Percentiles rank a stretch among this genome's conserved stretches.
These are phyloP conservation scores for Amphimedon queenslandica DNA, from an alignment of 37 sponge, comb jelly and placozoan genomes.

Conservation along the genomic window DNA sequence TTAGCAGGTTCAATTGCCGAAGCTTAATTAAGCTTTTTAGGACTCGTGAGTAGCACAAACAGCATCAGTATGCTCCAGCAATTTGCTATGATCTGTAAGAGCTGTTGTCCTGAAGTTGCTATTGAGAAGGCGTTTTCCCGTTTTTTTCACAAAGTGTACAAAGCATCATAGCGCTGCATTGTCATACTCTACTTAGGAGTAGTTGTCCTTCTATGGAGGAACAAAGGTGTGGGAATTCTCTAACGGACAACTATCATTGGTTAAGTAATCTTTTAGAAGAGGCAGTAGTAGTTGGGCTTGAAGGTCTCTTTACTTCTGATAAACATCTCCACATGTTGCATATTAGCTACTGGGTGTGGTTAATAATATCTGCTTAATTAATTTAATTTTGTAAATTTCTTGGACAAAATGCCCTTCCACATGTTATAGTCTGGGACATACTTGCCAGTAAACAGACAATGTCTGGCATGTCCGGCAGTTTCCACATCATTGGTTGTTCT, in stretches of 20 bases:
- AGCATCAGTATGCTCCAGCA: neutral
- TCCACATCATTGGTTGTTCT: slow-evolving; percentile 15
- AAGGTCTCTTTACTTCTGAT: neutral
- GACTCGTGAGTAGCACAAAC: neutral
- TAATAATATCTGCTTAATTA: neutral
- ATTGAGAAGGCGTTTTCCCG: neutral
- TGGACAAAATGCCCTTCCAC: neutral
- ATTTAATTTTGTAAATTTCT: neutral
- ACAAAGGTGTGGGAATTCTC: neutral
- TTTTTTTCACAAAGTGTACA: neutral
- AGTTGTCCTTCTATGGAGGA: neutral
- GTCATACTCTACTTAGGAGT: neutral
- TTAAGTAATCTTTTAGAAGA: neutral
- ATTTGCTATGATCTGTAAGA: neutral
- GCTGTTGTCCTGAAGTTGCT: neutral
- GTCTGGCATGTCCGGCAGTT: slow-evolving; percentile 9
- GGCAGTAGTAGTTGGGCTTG: neutral
- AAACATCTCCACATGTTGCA: neutral
- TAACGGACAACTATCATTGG: neutral
- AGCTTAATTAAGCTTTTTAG: neutral
- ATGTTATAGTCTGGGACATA: neutral
- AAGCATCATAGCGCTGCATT: neutral
- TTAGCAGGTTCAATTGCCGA: neutral
- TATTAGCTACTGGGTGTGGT: neutral
- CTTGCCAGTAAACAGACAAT: neutral